Base-by-base conservation (phyloP, 2,113 vertebrate species). In the Psephotus haematonotus region DNA sequence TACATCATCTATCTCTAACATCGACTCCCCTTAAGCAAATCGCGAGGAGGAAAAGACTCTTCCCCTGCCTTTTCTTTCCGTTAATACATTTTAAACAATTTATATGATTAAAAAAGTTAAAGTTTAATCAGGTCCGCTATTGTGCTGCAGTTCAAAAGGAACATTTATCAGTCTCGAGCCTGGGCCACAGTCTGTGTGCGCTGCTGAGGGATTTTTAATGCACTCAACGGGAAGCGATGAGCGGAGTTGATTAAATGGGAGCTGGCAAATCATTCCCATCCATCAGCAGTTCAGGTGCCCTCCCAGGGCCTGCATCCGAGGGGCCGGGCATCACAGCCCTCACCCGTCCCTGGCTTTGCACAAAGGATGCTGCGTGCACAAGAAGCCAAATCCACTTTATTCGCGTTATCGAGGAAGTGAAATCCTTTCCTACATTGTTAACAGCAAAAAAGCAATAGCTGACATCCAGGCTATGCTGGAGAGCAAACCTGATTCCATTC, bases 221-320 rank as follows among this genome's bases (percentile, higher is more conserved):
- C 74, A 8, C 90, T 88, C 88, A 23, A 68, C 15, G 7, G 82
- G 93, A 93, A 96, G 59, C 15, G 17, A 93, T 28, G 72, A 81
- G 82, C 39, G 60, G 82, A 53, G 67, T 11, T 95, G 96, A 96
- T 96, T 86, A 96, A 92, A 86, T 50, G 64, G 70, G 43, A 83
- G 29, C 76, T 18, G 79, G 70, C 47, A 68, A 81, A 90, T 90
- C 67, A 59, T 75, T 93, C 68, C 87, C 64, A 17, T 46, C 74
- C 39, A 13, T 65, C 93, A 78, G 63, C 71, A 6, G 24, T 52
- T 57, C 67, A 1, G 1, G 71, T 35, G 52, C 37, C n/a, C 39
- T 55, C 14, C 11, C 59, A 28, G 78, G 59, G 28, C 60, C n/a
- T 49, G 46, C 49, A 80, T 29, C 39, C 19, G 3, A 35, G 67